Conservation (phyloP, 2,888 invertebrate species). For the Drosophila fulvimacula region DNA sequence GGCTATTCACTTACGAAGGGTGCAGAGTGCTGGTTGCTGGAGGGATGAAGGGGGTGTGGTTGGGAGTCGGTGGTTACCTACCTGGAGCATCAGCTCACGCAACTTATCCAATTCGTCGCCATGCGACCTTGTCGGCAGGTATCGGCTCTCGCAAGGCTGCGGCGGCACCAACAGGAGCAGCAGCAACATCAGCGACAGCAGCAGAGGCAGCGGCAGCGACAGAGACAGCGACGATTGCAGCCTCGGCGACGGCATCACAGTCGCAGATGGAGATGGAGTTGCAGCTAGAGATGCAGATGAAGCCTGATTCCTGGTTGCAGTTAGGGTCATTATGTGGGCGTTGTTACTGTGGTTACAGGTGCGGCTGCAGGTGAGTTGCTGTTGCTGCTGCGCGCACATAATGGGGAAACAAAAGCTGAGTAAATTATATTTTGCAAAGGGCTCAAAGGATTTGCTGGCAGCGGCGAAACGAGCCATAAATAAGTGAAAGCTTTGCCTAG, state of each 20-base stretch:
- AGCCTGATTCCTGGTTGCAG: slow-evolving; percentile 49
- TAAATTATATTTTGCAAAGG: slow-evolving; percentile 23
- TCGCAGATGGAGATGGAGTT: background rate
- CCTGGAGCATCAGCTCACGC: slow-evolving; percentile 86
- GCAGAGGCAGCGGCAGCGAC: slow-evolving; percentile 51
- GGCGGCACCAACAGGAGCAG: slow-evolving; percentile 74
- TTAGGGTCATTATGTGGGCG: slow-evolving; percentile 56
- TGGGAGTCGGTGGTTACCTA: slow-evolving; percentile 75
- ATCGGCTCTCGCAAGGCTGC: slow-evolving; percentile 84
- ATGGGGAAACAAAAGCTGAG: slow-evolving; percentile 21
- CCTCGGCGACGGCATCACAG: slow-evolving; percentile 8
- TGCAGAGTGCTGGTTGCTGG: background rate
- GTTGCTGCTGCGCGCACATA: slow-evolving; percentile 22
- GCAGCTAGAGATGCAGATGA: slow-evolving; percentile 9
- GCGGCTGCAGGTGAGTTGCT: slow-evolving; percentile 19
- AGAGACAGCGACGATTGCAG: slow-evolving; percentile 40
- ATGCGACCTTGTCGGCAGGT: slow-evolving; percentile 86
- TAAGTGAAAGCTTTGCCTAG: slow-evolving; percentile 3
- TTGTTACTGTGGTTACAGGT: slow-evolving; percentile 44
- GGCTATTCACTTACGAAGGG: slow-evolving; percentile 49
- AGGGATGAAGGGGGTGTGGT: background rate
- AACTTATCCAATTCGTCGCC: slow-evolving; percentile 86
- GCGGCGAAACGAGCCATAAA: background rate
- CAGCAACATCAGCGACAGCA: slow-evolving; percentile 69
- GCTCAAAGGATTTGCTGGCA: slow-evolving; percentile 23